Conservation (phyloP, 1,140 invertebrate genomes). For the Drosophila ercepeae region DNA sequence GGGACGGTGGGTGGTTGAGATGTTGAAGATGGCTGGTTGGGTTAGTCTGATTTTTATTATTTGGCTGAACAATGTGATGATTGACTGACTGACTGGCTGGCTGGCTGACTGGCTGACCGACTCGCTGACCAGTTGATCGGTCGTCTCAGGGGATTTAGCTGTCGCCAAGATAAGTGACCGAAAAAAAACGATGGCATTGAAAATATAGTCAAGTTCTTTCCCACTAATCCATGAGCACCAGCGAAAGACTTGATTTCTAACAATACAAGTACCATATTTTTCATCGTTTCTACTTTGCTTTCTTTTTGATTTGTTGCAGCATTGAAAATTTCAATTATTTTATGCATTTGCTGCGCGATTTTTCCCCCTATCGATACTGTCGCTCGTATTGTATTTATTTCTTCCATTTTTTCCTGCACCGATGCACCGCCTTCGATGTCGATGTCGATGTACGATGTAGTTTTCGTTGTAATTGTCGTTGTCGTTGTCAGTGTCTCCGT, state of each 20-base stretch:
- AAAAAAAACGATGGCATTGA: constrained; percentile 47
- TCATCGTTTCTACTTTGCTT: not conserved
- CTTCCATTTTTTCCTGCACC: constrained; percentile 18
- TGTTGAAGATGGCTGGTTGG: constrained; percentile 4
- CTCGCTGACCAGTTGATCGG: constrained; percentile 5
- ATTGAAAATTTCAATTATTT: constrained; percentile 50
- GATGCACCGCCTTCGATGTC: constrained; percentile 7
- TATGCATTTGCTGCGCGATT: constrained; percentile 40
- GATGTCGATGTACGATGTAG: constrained; percentile 22
- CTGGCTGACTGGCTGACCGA: constrained; percentile 3
- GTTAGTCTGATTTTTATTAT: constrained; percentile 43
- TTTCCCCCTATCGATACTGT: constrained; percentile 26
- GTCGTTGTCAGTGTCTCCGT: constrained; percentile 27
- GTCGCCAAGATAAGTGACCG: constrained; percentile 28
- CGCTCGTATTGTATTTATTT: not conserved
- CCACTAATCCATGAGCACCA: not conserved
- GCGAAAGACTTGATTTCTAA: constrained; percentile 3
- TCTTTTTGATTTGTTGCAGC: constrained; percentile 25
- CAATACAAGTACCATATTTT: constrained; percentile 1
- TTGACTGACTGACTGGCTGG: constrained; percentile 43
- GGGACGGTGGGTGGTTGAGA: constrained; percentile 17
- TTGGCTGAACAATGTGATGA: constrained; percentile 58
- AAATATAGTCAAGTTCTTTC: constrained; percentile 22
- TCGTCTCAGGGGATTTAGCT: constrained; percentile 25
- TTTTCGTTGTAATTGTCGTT: constrained; percentile 17